Percentiles rank a stretch among this genome's conserved stretches.
These are phyloP conservation scores for Larimichthys polyactis DNA, from an alignment of 2,113 vertebrate species.

Conservation along the genomic window DNA sequence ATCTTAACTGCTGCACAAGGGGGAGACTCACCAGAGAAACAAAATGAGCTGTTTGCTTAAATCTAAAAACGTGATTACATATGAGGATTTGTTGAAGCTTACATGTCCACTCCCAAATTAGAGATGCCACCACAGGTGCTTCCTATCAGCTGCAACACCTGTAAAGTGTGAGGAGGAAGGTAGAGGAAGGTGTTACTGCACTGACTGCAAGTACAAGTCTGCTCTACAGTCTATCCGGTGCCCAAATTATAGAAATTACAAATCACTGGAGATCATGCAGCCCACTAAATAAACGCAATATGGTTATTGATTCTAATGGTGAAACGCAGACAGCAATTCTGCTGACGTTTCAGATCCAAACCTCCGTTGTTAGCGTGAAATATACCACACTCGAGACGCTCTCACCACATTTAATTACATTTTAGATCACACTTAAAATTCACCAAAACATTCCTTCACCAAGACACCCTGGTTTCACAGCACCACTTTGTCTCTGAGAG, in stretches of 20 bases:
- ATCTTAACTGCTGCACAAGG: not conserved
- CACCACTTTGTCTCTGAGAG: constrained; percentile 43
- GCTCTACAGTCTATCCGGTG: not conserved
- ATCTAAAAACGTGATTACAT: not conserved
- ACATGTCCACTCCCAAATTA: not conserved
- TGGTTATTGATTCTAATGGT: not conserved
- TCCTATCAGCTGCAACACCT: not conserved
- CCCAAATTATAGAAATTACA: not conserved
- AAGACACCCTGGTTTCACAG: constrained; percentile 32
- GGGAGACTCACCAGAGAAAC: not conserved
- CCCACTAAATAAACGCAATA: not conserved
- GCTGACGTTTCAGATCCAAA: constrained; percentile 6
- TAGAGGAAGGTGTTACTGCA: not conserved
- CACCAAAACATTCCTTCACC: constrained; percentile 25
- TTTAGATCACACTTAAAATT: constrained; percentile 37
- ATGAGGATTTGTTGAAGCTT: not conserved
- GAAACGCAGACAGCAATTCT: not conserved
- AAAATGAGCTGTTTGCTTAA: not conserved
- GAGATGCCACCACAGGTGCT: not conserved
- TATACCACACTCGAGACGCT: constrained; percentile 1
- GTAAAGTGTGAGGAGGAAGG: not conserved
- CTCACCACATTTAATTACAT: constrained; percentile 40
- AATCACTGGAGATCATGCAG: not conserved
- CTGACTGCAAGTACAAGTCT: not conserved
- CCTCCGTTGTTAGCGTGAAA: constrained; percentile 11